These are phyloP conservation scores for Donacobius atricapilla DNA, from an alignment of 2,113 vertebrate species.

Conservation along the genomic window DNA sequence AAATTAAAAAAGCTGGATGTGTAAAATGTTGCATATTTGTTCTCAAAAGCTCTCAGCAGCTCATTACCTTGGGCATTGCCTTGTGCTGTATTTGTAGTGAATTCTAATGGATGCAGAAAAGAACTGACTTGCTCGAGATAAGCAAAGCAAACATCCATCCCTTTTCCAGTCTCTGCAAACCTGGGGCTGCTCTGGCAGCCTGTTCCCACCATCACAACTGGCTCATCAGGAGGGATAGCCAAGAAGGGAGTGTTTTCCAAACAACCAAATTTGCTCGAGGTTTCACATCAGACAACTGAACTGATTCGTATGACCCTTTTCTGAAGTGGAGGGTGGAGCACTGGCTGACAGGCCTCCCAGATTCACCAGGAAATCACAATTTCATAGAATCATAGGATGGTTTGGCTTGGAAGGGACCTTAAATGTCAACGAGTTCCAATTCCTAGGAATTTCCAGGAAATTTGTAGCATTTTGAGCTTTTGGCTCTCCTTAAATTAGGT, in stretches of 20 bases:
- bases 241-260: neutral
- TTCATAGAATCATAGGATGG: neutral
- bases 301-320: neutral
- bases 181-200: neutral
- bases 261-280: neutral
- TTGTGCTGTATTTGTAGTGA: neutral
- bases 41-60: neutral
- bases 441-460: neutral
- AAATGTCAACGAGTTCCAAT: neutral
- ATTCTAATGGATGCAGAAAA: neutral
- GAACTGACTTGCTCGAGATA: neutral
- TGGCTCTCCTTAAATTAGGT: neutral
- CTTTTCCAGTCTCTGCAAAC: neutral
- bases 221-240: neutral
- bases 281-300: neutral
- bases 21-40: neutral
- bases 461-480: neutral
- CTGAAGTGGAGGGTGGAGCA: neutral
- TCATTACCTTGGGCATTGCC: neutral
- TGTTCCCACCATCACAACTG: neutral
- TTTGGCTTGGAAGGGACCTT: neutral
- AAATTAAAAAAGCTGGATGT: neutral
- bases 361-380: neutral
- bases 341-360: neutral
- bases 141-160: neutral